Percentiles rank a stretch among this genome's conserved stretches.
Conservation (phyloP, 2,888 invertebrate genomes). For the Polydrusus cervinus region DNA sequence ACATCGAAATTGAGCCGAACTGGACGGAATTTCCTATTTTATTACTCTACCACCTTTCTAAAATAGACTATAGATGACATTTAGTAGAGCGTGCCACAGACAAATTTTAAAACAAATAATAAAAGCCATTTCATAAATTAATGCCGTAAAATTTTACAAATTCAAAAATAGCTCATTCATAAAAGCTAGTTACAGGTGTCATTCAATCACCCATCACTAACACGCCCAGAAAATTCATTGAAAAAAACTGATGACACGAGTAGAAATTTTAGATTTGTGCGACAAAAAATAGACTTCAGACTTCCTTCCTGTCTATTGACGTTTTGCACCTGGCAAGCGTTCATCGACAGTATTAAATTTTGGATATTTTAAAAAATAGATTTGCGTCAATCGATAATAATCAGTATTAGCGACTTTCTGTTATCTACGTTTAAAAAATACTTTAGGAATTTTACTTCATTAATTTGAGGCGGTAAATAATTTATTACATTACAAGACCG, state of each 20-base stretch:
- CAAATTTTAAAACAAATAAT: too few species aligned
- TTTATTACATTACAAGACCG: too few species aligned
- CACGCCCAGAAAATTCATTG: background rate
- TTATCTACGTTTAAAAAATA: too few species aligned
- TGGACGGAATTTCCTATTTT: too few species aligned
- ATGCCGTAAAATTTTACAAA: background rate
- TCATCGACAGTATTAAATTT: background rate
- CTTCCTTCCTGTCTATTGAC: constrained; percentile 10
- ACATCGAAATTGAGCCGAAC: too few species aligned
- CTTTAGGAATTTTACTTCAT: too few species aligned
- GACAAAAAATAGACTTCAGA: constrained; percentile 1
- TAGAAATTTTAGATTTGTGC: background rate
- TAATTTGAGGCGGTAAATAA: too few species aligned
- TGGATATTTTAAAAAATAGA: background rate
- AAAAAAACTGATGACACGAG: background rate
- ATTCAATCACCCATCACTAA: background rate
- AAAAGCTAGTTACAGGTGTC: background rate
- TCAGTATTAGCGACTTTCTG: background rate
- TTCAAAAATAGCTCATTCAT: background rate
- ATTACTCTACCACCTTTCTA: too few species aligned
- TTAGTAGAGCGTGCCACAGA: too few species aligned
- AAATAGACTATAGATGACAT: too few species aligned
- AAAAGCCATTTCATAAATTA: too few species aligned
- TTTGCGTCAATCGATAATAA: background rate
- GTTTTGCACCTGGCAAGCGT: background rate